Base-by-base conservation (phyloP, 92 coral and sea anemone genomes). In the Ricordea florida region DNA sequence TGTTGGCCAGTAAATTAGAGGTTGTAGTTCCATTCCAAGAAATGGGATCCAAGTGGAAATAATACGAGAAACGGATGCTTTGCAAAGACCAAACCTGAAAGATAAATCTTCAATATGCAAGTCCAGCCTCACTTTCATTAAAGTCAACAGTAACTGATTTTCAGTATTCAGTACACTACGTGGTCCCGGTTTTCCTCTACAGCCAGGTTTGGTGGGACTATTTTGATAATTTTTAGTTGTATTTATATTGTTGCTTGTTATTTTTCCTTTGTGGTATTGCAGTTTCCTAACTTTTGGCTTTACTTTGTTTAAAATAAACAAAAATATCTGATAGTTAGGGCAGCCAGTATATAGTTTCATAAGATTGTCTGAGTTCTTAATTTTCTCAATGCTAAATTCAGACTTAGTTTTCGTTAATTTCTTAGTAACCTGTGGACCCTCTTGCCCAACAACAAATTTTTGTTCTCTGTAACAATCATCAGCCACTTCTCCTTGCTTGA, bases 301-400 rank as follows among this genome's bases (percentile, higher is more conserved):
- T 23, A 40, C 78, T 71, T 71, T 71, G 28, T 52, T 71, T 0
- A 38, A 71, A 49, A 71, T 56, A 38, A 56, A 71, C 20, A 53
- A 71, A 71, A 55, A 71, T 25, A 31, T 41, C 10, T 6, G 11
- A 53, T 71, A 38, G 32, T 71, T 41, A 52, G 78, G 32, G 35
- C 52, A 53, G 37, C 78, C 66, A 71, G 66, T 71, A 71, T 56
- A 56, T n/a, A 71, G 78, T 36, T 71, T 71, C 78, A 55, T 50
- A 16, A 71, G 78, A 13, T 37, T 56, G 17, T 56, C 78, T 38
- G 66, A 71, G 66, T 55, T 21, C 24, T 71, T 69, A n/a, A 33
- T 71, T 36, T 28, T 36, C 3, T 71, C 27, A 10, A 35, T 52
- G 50, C 35, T 60, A 56, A 71, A 37, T 40, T 56, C 38, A 31